These are phyloP conservation scores for Hyposoter dolosus DNA, from an alignment of 2,888 invertebrate species.

Conservation along the genomic window DNA sequence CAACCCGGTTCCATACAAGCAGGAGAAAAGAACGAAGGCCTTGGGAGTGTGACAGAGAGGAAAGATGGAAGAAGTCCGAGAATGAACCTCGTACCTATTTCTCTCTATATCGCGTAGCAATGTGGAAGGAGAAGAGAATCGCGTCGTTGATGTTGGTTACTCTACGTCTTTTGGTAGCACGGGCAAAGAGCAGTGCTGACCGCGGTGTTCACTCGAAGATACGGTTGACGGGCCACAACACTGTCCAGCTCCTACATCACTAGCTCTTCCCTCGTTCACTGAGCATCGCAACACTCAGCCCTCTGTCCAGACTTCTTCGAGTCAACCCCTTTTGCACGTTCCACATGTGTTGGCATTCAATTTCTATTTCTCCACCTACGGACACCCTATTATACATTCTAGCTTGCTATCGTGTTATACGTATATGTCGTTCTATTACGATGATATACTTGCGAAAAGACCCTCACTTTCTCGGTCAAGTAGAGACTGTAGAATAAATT, in stretches of 20 bases:
- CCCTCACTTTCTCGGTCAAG: conserved; percentile 37
- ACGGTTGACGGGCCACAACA: conserved; percentile 80
- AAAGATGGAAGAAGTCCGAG: conserved; percentile 69
- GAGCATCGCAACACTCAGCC: conserved; percentile 55
- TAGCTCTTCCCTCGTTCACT: conserved; percentile 27
- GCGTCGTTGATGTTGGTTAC: conserved; percentile 71
- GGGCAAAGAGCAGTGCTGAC: conserved; percentile 79
- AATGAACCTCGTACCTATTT: conserved; percentile 74
- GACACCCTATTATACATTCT: conserved; percentile 41
- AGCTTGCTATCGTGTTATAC: conserved; percentile 44
- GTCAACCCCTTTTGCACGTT: conserved; percentile 54
- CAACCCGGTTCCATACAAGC: conserved; percentile 71
- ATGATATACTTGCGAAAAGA: conserved; percentile 48
- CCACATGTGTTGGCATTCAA: conserved; percentile 64
- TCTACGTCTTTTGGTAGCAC: conserved; percentile 50
- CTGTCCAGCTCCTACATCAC: conserved; percentile 58
- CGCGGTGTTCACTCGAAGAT: conserved; percentile 83
- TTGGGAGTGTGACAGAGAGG: conserved; percentile 63
- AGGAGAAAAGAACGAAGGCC: conserved; percentile 70
- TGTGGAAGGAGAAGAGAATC: conserved; percentile 72
- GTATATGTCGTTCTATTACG: not conserved
- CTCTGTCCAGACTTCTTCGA: conserved; percentile 52
- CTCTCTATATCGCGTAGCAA: conserved; percentile 77
- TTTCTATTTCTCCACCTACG: conserved; percentile 65
- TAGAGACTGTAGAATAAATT: conserved; percentile 29